Base-by-base conservation (phyloP, 2,113 vertebrate species). In the Ptyas mucosa region DNA sequence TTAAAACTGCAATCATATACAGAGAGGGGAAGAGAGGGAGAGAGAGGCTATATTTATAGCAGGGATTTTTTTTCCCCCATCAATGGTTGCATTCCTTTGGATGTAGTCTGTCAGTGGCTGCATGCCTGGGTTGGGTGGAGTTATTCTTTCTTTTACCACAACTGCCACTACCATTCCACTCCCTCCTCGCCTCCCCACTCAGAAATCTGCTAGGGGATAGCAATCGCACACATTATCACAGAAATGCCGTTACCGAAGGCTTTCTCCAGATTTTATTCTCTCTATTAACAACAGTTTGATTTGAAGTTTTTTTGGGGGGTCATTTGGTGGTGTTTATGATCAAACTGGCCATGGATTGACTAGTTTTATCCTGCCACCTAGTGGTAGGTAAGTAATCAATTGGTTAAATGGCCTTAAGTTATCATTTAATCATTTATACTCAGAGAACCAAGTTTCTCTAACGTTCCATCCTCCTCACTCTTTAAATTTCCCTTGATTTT, bases 361-460 rank as follows among this genome's bases (percentile, higher is more conserved):
- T 0, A 91, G 54, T 91, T 92, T 90, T 86, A 39, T 89, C 61
- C 92, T 95, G 92, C 95, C 93, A 88, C 92, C 94, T 94, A 92
- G 89, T 93, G 94, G 95, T 88, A 90, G 92, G 85, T 93, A 94
- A 95, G 26, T 54, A 94, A 89, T 34, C 55, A 57, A 49, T 46
- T 46, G 6, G n/a, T 85, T 64, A 52, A 92, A 88, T 81, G 29
- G 26, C 3, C 61, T 39, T 49, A 85, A 55, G 24, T 91, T 87
- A 12, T 34, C 58, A 29, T 23, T 39, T 9, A 57, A 29, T 39
- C 34, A 18, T 46, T 85, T 53, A 43, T 81, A 43, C 34, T 43
- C 2, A 12, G 54, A 55, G 54, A 49, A 57, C 15, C 18, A 12
- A 89, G 23, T 89, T 18, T 39, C 43, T 34, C 69, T 26, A 55